Conservation (phyloP, 2,888 invertebrate genomes). For the Alentia gelatinosa region DNA sequence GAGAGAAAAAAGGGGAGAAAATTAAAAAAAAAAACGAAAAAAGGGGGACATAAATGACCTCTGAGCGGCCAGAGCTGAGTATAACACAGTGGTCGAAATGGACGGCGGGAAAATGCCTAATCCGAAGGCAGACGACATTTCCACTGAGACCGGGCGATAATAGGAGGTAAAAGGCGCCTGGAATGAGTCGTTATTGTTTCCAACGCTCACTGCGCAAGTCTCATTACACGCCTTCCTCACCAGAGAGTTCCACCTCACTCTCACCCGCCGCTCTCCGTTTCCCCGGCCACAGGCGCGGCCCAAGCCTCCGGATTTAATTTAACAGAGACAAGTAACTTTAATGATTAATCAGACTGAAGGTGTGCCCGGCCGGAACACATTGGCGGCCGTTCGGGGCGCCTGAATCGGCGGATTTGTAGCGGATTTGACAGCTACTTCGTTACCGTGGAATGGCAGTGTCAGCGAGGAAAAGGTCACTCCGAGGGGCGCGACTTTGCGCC, state of each 20-base stretch:
- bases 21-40: not conserved
- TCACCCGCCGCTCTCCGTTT: not conserved
- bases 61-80: not conserved
- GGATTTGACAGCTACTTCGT: conserved; percentile 22
- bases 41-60: not conserved
- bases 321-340: conserved; percentile 5
- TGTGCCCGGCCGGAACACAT: not conserved
- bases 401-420: not conserved
- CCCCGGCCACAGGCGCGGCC: not conserved
- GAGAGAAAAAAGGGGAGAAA: not conserved
- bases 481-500: not conserved
- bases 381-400: not conserved
- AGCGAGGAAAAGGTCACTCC: not conserved
- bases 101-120: not conserved
- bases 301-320: conserved; percentile 13
- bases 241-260: not conserved
- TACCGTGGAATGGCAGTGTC: not conserved
- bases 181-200: conserved; percentile 37
- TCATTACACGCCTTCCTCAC: conserved; percentile 27
- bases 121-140: not conserved
- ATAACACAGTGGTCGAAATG: not conserved
- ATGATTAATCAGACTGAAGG: conserved; percentile 5
- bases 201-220: not conserved
- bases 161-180: not conserved
- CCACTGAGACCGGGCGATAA: conserved; percentile 11